These are phyloP conservation scores for Erebia palarica DNA, from an alignment of 2,888 invertebrate species.

Conservation along the genomic window DNA sequence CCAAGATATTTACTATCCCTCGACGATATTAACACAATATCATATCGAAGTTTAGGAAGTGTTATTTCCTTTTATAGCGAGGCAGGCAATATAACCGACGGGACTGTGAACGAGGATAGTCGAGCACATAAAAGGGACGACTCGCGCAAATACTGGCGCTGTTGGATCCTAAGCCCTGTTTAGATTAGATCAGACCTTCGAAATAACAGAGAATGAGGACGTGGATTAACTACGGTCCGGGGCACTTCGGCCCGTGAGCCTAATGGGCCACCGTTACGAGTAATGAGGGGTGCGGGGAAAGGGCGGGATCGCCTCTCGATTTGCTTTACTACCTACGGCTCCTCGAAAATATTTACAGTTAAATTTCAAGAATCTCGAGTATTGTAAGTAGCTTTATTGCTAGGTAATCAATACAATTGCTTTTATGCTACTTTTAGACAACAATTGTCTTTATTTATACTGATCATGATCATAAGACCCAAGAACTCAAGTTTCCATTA, in stretches of 20 bases:
- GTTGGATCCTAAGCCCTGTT: constrained; percentile 81
- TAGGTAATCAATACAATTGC: constrained; percentile 9
- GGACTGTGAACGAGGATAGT: constrained; percentile 69
- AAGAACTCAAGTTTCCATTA: not conserved
- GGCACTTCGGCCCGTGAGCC: constrained; percentile 79
- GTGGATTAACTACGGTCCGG: constrained; percentile 83
- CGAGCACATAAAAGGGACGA: constrained; percentile 80
- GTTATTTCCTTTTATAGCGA: constrained; percentile 75
- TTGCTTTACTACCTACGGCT: constrained; percentile 50
- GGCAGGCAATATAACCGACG: constrained; percentile 66
- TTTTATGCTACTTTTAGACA: constrained; percentile 4
- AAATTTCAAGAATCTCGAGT: constrained; percentile 26
- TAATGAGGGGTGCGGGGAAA: constrained; percentile 73
- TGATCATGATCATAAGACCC: not conserved
- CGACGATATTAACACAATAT: constrained; percentile 58
- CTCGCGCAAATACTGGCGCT: constrained; percentile 78
- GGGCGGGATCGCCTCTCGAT: constrained; percentile 53
- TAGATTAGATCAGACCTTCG: constrained; percentile 83
- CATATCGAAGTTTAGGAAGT: constrained; percentile 71
- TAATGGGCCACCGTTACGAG: constrained; percentile 79
- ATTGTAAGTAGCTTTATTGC: constrained; percentile 22
- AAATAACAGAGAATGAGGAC: constrained; percentile 83
- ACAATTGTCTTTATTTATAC: not conserved
- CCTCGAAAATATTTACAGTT: constrained; percentile 52
- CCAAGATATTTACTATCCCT: constrained; percentile 11